phyloP scores from a whole-genome alignment of 1,140 invertebrate species.

The Leptopilina clavipes region DNA sequence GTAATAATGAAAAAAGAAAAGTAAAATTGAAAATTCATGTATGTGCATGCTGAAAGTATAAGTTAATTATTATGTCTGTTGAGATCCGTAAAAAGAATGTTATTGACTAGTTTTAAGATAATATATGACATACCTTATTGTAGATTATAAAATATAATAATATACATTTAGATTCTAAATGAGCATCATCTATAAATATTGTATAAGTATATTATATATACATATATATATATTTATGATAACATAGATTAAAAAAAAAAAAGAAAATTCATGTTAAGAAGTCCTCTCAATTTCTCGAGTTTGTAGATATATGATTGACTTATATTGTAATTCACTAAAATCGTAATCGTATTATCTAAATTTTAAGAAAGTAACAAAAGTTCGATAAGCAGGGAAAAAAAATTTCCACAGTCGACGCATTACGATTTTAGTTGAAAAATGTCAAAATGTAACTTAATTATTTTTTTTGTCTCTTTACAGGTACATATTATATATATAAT shows the following conservation, averaged over 20 bases:
- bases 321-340: conserved; percentile 7
- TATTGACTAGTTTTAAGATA: conserved; percentile 58
- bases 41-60: conserved; percentile 59
- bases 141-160: conserved; percentile 38
- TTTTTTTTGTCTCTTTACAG: background rate
- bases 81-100: conserved; percentile 54
- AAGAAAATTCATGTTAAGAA: conserved; percentile 4
- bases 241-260: conserved; percentile 12
- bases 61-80: conserved; percentile 56
- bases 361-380: conserved; percentile 32
- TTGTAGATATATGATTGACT: conserved; percentile 33
- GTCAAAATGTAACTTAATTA: conserved; percentile 15
- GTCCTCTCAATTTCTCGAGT: conserved; percentile 33
- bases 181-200: conserved; percentile 38
- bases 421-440: conserved; percentile 23
- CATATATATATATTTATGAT: conserved; percentile 43
- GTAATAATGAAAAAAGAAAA: too few species aligned
- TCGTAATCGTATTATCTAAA: conserved; percentile 24
- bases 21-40: conserved; percentile 35
- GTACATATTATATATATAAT: background rate
- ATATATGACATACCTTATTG: conserved; percentile 41
- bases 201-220: conserved; percentile 40
- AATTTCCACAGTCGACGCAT: background rate
- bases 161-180: conserved; percentile 36
- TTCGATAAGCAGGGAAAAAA: conserved; percentile 29